phyloP scores from a whole-genome alignment of 1,140 invertebrate species.

The Cydia fagiglandana region DNA sequence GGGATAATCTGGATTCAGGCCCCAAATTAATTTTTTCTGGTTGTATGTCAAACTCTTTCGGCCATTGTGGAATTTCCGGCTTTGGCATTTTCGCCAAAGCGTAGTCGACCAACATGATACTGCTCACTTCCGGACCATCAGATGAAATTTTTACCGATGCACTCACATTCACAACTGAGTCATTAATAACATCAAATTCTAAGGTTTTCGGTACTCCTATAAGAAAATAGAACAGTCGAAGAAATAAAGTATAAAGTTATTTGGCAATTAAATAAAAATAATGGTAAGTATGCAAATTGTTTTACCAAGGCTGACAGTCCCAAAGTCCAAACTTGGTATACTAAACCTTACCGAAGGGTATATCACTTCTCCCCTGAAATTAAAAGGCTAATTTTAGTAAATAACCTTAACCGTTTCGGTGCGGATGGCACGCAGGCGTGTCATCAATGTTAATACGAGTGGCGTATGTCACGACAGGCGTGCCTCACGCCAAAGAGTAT shows the following conservation, averaged over 20 bases:
- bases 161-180: slow-evolving; percentile 60
- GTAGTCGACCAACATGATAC: slow-evolving; percentile 63
- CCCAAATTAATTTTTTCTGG: slow-evolving; percentile 61
- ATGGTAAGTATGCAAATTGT: slow-evolving; percentile 25
- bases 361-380: slow-evolving; percentile 66
- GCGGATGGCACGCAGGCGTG: too few species aligned
- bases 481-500: too few species aligned
- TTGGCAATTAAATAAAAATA: slow-evolving; percentile 33
- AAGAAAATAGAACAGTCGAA: not conserved
- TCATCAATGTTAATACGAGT: too few species aligned
- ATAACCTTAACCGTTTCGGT: too few species aligned
- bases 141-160: slow-evolving; percentile 65
- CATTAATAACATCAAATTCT: slow-evolving; percentile 67
- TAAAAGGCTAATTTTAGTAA: not conserved
- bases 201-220: slow-evolving; percentile 67
- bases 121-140: slow-evolving; percentile 68
- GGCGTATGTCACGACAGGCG: too few species aligned
- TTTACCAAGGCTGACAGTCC: slow-evolving; percentile 66
- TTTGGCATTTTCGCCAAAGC: slow-evolving; percentile 58
- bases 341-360: slow-evolving; percentile 69
- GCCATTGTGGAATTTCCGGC: slow-evolving; percentile 62
- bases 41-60: slow-evolving; percentile 64
- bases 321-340: slow-evolving; percentile 66
- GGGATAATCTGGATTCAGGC: slow-evolving; percentile 55
- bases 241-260: slow-evolving; percentile 16